phyloP scores from a whole-genome alignment of 2,113 vertebrate species.

The Platysteira castanea region DNA sequence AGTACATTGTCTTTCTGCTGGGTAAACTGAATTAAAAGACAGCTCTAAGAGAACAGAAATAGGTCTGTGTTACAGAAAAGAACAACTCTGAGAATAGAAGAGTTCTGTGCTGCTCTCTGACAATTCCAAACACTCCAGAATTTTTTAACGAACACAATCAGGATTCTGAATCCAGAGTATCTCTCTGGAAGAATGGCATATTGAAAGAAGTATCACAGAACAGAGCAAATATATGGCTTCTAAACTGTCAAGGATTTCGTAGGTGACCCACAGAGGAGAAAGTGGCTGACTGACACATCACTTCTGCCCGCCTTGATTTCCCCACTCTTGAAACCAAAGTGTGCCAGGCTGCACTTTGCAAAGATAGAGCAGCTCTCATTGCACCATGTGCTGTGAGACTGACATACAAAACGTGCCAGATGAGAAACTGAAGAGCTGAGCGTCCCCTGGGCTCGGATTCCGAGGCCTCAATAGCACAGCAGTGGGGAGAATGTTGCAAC shows the following conservation, averaged over 20 bases:
- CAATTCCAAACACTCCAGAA: not conserved
- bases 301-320: conserved; percentile 14
- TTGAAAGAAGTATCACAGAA: not conserved
- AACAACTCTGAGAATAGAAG: not conserved
- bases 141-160: not conserved
- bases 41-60: not conserved
- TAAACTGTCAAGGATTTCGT: not conserved
- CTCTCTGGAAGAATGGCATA: not conserved
- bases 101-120: not conserved
- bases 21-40: not conserved
- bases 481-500: conserved; percentile 48
- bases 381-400: conserved; percentile 10
- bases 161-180: not conserved
- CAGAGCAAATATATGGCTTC: not conserved
- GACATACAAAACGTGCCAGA: conserved; percentile 24
- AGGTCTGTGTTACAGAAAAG: not conserved
- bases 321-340: not conserved
- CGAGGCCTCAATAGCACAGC: conserved; percentile 18
- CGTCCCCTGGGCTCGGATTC: conserved; percentile 15
- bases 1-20: not conserved
- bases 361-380: not conserved
- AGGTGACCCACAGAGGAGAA: not conserved
- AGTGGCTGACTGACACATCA: not conserved
- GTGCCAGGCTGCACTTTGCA: not conserved
- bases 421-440: conserved; percentile 28